phyloP scores from a whole-genome alignment of 2,888 invertebrate species.

The Coenonympha glycerion region DNA sequence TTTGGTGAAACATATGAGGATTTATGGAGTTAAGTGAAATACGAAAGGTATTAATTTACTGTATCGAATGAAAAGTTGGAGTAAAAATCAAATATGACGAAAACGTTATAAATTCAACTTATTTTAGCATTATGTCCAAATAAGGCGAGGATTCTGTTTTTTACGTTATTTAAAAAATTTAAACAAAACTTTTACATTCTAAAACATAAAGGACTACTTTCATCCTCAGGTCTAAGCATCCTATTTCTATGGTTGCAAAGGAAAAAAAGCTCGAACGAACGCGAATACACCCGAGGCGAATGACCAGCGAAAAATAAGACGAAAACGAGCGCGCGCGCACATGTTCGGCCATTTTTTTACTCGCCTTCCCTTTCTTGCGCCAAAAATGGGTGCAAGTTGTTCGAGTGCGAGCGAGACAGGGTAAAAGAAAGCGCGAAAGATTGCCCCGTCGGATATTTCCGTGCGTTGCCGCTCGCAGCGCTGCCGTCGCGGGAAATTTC shows the following conservation, averaged over 20 bases:
- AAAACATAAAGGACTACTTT: too few species aligned
- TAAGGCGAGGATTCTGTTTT: too few species aligned
- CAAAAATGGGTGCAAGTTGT: slow-evolving; percentile 49
- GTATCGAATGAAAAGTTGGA: too few species aligned
- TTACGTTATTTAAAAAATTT: too few species aligned
- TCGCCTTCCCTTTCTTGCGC: slow-evolving; percentile 56
- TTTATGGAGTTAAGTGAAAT: too few species aligned
- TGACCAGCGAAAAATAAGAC: slow-evolving; percentile 73
- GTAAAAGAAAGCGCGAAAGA: slow-evolving; percentile 70
- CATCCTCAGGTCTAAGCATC: neutral
- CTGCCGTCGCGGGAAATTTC: slow-evolving; percentile 53
- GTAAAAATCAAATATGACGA: too few species aligned
- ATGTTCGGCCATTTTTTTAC: slow-evolving; percentile 70
- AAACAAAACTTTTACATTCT: too few species aligned
- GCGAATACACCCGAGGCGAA: slow-evolving; percentile 68
- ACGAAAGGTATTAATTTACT: too few species aligned
- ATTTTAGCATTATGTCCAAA: too few species aligned
- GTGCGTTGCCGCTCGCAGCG: slow-evolving; percentile 57
- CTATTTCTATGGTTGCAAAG: slow-evolving; percentile 4
- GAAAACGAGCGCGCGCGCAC: slow-evolving; percentile 65
- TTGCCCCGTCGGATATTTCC: slow-evolving; percentile 61
- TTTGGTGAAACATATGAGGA: too few species aligned
- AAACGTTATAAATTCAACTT: too few species aligned
- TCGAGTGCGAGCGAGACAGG: slow-evolving; percentile 48
- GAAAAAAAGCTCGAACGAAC: slow-evolving; percentile 48